A percentile compares a stretch with the other conserved stretches of the same genome.
Conservation (phyloP, 1,140 invertebrate genomes). For the Brachionus rotundiformis region DNA sequence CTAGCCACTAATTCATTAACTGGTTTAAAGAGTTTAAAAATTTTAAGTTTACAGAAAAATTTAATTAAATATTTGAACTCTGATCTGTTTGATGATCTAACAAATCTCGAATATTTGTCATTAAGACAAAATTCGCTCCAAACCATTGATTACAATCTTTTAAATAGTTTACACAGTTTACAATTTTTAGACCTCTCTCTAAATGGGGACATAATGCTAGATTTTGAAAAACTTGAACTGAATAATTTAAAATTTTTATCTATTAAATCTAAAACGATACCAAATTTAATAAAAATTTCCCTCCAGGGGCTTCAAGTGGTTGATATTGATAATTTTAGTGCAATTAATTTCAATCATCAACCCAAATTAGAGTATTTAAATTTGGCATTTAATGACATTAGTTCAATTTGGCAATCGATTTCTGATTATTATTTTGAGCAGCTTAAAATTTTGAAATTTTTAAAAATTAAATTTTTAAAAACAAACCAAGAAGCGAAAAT, state of each 20-base stretch:
- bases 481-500: neutral
- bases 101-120: neutral
- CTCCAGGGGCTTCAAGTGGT: constrained; percentile 1
- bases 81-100: neutral
- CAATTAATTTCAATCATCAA: neutral
- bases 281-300: neutral
- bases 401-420: neutral
- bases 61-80: neutral
- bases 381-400: neutral
- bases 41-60: neutral
- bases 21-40: neutral
- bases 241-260: neutral
- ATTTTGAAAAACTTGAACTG: neutral
- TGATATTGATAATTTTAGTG: neutral
- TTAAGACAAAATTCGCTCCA: neutral
- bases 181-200: neutral
- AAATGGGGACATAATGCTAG: neutral
- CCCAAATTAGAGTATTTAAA: neutral
- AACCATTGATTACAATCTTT: neutral
- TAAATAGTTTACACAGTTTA: neutral
- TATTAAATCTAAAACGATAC: neutral
- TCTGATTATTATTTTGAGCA: neutral
- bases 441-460: neutral
- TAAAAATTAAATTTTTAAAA: neutral
- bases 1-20: neutral